A percentile compares a stretch with the other conserved stretches of the same genome.
These are phyloP conservation scores for Tipula unca DNA, from an alignment of 2,888 invertebrate genomes.

Conservation along the genomic window DNA sequence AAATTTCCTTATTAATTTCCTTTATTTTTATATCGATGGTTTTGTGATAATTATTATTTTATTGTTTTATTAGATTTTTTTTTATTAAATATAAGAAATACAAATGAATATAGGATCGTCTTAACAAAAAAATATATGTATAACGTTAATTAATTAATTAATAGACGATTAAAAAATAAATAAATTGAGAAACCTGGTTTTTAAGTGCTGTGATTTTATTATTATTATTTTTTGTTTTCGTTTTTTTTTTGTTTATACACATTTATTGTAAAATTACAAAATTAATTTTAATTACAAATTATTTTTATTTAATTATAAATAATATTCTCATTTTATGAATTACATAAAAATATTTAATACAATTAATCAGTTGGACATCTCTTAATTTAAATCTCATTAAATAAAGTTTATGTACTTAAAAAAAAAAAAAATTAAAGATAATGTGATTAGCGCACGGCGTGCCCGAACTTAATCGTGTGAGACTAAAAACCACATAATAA, in stretches of 20 bases:
- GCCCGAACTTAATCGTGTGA: neutral
- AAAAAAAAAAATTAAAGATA: too few species aligned
- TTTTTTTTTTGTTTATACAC: neutral
- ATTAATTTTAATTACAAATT: neutral
- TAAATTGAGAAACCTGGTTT: neutral
- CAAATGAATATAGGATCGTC: neutral
- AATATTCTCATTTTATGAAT: neutral
- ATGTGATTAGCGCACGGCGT: neutral
- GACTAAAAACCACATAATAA: neutral
- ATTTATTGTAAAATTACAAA: neutral
- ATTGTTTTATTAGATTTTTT: neutral
- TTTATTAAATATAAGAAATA: neutral
- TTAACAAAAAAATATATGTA: neutral
- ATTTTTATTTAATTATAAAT: neutral
- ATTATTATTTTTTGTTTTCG: neutral
- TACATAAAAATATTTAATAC: neutral
- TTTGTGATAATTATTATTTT: neutral
- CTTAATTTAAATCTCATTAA: neutral
- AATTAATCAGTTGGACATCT: neutral
- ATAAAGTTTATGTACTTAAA: neutral
- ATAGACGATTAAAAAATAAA: neutral
- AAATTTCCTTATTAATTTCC: neutral
- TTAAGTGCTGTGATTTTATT: slow-evolving; percentile 14
- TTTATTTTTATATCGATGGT: slow-evolving; percentile 8
- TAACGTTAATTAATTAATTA: neutral